A percentile compares a stretch with the other conserved stretches of the same genome.
These are phyloP conservation scores for Lepus europaeus DNA, from an alignment of 2,113 vertebrate genomes.

Conservation along the genomic window DNA sequence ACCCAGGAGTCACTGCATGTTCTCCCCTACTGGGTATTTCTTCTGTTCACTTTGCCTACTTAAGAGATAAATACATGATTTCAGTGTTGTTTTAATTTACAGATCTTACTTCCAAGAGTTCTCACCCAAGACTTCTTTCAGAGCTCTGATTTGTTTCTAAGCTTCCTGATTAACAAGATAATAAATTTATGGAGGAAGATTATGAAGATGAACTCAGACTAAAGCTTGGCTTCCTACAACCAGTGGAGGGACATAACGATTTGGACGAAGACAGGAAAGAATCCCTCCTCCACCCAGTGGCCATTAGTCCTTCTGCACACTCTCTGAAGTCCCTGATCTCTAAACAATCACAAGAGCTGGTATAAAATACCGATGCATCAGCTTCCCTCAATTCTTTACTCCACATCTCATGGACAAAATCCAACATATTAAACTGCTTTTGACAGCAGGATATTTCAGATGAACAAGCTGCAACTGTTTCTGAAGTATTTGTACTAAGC, in stretches of 20 bases:
- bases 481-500: background rate
- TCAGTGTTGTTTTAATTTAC: slow-evolving; percentile 47
- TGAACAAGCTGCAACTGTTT: background rate
- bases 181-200: slow-evolving; percentile 10
- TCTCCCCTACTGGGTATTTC: background rate
- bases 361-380: background rate
- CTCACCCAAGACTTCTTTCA: slow-evolving; percentile 34
- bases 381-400: background rate
- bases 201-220: slow-evolving; percentile 10
- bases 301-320: background rate
- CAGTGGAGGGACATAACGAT: background rate
- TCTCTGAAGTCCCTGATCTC: background rate
- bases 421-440: background rate
- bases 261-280: background rate
- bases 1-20: background rate
- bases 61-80: background rate
- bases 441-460: background rate
- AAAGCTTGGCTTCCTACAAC: slow-evolving; percentile 28
- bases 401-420: background rate
- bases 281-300: background rate
- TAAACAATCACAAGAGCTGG: background rate
- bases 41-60: slow-evolving; percentile 23
- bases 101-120: slow-evolving; percentile 27
- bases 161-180: slow-evolving; percentile 53
- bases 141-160: slow-evolving; percentile 58